A percentile compares a stretch with the other conserved stretches of the same genome.
phyloP scores from a whole-genome alignment of 2,888 invertebrate species.

The Epistrophella euchroma region DNA sequence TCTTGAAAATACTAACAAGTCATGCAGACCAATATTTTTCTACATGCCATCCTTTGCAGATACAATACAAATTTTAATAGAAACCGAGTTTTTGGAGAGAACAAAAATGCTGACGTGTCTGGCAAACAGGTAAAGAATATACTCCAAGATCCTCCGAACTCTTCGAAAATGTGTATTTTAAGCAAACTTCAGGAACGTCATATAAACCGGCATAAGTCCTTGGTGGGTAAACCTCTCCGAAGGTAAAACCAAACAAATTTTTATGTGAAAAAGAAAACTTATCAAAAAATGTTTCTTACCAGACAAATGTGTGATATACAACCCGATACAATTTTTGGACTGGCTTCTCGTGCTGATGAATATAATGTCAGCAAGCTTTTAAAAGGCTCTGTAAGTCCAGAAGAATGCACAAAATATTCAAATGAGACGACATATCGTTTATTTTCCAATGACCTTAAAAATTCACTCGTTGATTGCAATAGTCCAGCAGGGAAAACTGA shows the following conservation, averaged over 20 bases:
- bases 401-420: conserved; percentile 68
- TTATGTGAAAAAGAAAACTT: not conserved
- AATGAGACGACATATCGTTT: conserved; percentile 80
- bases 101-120: conserved; percentile 67
- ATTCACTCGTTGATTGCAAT: conserved; percentile 16
- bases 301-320: not conserved
- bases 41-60: conserved; percentile 71
- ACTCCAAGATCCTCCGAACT: conserved; percentile 76
- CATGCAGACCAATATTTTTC: not conserved
- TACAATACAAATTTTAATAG: conserved; percentile 78
- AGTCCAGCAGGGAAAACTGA: conserved; percentile 39
- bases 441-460: conserved; percentile 74
- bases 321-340: conserved; percentile 76
- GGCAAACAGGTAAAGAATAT: conserved; percentile 78
- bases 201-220: conserved; percentile 77
- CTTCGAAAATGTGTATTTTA: conserved; percentile 67
- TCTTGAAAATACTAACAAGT: not conserved
- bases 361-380: conserved; percentile 78
- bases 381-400: conserved; percentile 77
- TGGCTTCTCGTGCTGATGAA: conserved; percentile 26
- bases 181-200: conserved; percentile 79
- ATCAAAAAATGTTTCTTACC: conserved; percentile 2
- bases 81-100: conserved; percentile 75
- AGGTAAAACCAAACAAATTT: conserved; percentile 73
- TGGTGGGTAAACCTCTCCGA: conserved; percentile 77